Base-by-base conservation (phyloP, 2,113 vertebrate genomes). In the Clarias batrachus region DNA sequence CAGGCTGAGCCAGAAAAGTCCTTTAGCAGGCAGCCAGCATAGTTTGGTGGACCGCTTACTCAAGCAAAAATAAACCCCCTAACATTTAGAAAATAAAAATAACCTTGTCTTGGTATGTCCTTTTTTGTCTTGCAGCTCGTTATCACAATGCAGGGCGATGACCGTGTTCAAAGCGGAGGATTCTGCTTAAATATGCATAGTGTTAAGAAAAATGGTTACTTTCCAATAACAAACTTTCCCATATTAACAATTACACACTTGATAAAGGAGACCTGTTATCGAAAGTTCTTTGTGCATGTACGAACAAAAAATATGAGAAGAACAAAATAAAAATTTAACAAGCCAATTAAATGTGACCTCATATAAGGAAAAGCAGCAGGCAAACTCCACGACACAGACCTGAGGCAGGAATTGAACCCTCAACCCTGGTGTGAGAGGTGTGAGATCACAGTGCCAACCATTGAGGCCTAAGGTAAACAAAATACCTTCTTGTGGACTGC, bases 31-130 rank as follows among this genome's bases (percentile, higher is more conserved):
- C 81, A 33, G 85, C 76, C 74, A 71, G 82, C 54, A 73, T 82
- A 85, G 85, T 90, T 90, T 86, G 16, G 68, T 70, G 84, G 81
- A 81, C 65, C 52, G 65, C 70, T 63, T 83, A 81, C 79, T 68
- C 62, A 85, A 78, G 41, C 27, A 16, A 54, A 78, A 63, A 78
- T 52, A 71, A 54, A 78, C 60, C 71, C 77, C 63, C 41, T 59
- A 85, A 84, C 56, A 84, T 78, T 68, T 62, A 57, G 16, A 57
- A 37, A 83, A 76, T 78, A 83, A 83, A 87, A 87, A 77, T 63
- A 83, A 62, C 62, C 62, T 41, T 27, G 0, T 77, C 7, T 23
- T 78, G 81, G 80, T 14, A 73, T 63, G 79, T 71, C 25, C 62
- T 54, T 86, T 82, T 41, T 68, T 56, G 6, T 73, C 52, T 48